These are phyloP conservation scores for Matsumyia berberina DNA, from an alignment of 2,888 invertebrate genomes.

Conservation along the genomic window DNA sequence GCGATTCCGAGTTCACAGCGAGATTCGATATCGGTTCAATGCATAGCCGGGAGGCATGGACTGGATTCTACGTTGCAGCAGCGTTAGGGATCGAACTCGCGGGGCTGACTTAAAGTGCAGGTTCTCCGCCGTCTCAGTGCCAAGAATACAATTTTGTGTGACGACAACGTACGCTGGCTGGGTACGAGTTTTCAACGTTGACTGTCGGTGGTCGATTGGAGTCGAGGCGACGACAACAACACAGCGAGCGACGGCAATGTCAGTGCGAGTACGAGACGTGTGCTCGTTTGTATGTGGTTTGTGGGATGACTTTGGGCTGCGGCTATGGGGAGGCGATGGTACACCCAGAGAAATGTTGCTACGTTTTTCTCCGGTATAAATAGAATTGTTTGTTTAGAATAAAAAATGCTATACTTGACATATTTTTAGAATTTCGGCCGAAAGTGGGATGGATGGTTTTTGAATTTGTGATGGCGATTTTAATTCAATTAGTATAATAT, in stretches of 20 bases:
- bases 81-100: constrained; percentile 40
- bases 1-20: constrained; percentile 30
- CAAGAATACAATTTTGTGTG: constrained; percentile 61
- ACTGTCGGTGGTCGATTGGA: constrained; percentile 72
- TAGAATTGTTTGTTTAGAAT: constrained; percentile 25
- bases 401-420: neutral
- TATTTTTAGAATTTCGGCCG: constrained; percentile 2
- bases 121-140: constrained; percentile 51
- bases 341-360: constrained; percentile 60
- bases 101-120: constrained; percentile 31
- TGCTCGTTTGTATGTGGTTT: constrained; percentile 43
- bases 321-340: constrained; percentile 51
- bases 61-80: constrained; percentile 8
- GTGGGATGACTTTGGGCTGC: constrained; percentile 14
- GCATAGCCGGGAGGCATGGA: constrained; percentile 41
- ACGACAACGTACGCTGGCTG: constrained; percentile 34
- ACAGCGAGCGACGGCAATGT: constrained; percentile 42
- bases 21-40: constrained; percentile 40
- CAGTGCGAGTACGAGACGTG: constrained; percentile 47
- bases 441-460: neutral
- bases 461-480: too few species aligned
- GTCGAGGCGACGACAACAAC: constrained; percentile 50
- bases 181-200: constrained; percentile 58
- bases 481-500: neutral
- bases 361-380: constrained; percentile 41